Conservation (phyloP, 2,113 vertebrate species). For the Chrysemys picta region DNA sequence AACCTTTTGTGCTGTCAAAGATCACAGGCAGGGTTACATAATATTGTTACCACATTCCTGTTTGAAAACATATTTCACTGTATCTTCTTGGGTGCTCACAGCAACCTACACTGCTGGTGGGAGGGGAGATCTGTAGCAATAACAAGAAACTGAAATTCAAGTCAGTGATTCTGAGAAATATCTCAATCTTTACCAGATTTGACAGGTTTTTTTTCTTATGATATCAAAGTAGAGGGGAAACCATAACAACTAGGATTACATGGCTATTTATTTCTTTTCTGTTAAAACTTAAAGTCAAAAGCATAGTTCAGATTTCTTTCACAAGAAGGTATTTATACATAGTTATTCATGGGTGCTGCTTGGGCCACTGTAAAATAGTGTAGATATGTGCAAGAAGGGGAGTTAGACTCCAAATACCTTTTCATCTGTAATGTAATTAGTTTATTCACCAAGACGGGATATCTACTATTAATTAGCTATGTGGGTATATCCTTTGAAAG, state of each 20-base stretch:
- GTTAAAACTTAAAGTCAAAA: not conserved
- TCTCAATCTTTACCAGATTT: constrained; percentile 1
- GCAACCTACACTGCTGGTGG: not conserved
- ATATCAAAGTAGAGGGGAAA: not conserved
- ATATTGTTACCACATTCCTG: not conserved
- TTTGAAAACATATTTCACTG: not conserved
- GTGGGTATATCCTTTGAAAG: constrained; percentile 49
- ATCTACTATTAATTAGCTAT: constrained; percentile 62
- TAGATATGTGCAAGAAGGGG: not conserved
- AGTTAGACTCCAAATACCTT: constrained; percentile 20
- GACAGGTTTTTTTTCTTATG: not conserved
- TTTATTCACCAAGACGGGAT: constrained; percentile 62
- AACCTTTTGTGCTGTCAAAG: not conserved
- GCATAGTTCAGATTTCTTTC: not conserved
- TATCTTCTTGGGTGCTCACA: not conserved
- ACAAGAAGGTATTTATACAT: not conserved
- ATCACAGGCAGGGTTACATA: not conserved
- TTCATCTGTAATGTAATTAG: constrained; percentile 72
- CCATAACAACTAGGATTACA: not conserved
- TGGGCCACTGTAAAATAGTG: not conserved
- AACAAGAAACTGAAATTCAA: not conserved
- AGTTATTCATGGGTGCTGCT: not conserved
- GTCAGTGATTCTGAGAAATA: not conserved
- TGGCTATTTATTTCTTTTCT: not conserved
- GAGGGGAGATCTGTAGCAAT: not conserved